Evolutionary conservation across 2,888 invertebrate species (phyloP), one percentile per base, ranked within the genome.

Genomic region (Hypolimnas misippus): DNA sequence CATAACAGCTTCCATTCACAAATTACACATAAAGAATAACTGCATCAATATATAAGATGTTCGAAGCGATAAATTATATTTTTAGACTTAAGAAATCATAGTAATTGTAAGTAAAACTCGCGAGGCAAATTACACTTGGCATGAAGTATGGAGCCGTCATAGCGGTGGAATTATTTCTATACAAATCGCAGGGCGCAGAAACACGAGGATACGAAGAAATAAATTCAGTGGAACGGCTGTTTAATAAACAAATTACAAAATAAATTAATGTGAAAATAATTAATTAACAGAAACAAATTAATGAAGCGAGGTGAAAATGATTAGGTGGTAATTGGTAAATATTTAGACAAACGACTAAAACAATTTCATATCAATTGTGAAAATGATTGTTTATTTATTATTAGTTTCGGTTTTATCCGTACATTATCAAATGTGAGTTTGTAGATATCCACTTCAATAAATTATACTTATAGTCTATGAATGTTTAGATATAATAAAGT

Each of bases 51-150:
- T 40, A 6, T 25, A 25, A 25, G 25, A 25, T 25, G 2, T 25
- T 25, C 5, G 25, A 25, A 25, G 25, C 25, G 25, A 25, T 25
- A 25, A 25, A 25, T 25, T 25, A 25, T 25, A 5, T 25, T 25
- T 25, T 5, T 25, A 25, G 76, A 74, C 76, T 69, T 69, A 75
- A 75, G 79, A 71, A 75, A 75, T 70, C 69, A 61, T 72, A 62
- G 86, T 88, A 87, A 89, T 89, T 87, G 86, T 84, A 79, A 70
- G 79, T 79, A 82, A 84, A 86, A 84, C 83, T 82, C 72, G 44
- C 73, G 72, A 71, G 75, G 84, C 83, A 87, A 90, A 89, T 89
- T 89, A 86, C 82, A 82, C 78, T 83, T 75, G 78, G 77, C 81
- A 83, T 87, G 88, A 85, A 82, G 81, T 84, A 86, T 80, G 76